Evolutionary conservation across 2,888 invertebrate genomes (phyloP), one percentile per base, ranked within the genome.

Genomic region (Cosmorhoe ocellata): DNA sequence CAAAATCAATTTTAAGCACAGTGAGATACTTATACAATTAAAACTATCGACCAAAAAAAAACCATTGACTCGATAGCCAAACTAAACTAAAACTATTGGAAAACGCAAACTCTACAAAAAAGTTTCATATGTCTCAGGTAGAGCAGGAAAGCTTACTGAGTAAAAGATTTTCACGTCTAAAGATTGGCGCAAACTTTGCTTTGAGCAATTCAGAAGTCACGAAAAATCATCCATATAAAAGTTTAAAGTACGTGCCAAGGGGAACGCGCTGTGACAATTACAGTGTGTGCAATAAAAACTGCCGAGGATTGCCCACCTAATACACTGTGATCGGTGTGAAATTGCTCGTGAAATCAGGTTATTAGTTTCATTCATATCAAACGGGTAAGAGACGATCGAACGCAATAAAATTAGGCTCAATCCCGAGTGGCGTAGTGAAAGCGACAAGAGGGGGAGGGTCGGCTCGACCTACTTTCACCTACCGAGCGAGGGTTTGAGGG

Each of bases 341-440:
- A 63, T 63, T 58, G 52, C 53, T 51, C 58, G 55, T 58, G 49
- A 64, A 64, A 61, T 54, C 50, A 48, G 59, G 67, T 65, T 63
- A 70, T 70, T 63, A 62, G 63, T 66, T 63, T 63, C 63, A 67
- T 71, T 68, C 65, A 67, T 74, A 73, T 66, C 66, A 49, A 71
- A 63, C 69, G 71, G 71, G 69, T 71, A 74, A 73, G 71, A 74
- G 73, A 76, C 76, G 79, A 84, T 84, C 79, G 81, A 83, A 80
- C 76, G 79, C 79, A 84, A 86, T 86, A 84, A 87, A 84, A 86
- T 87, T 88, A 84, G 82, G 78, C 74, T 83, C 79, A 78, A 81
- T 83, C 78, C 79, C 82, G 66, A 65, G 59, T 51, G 72, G 66
- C 74, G 74, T 73, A 80, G 74, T 77, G 83, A 84, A 83, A 81